These are phyloP conservation scores for Ginglymostoma cirratum DNA, from an alignment of 2,113 vertebrate genomes.

Conservation along the genomic window DNA sequence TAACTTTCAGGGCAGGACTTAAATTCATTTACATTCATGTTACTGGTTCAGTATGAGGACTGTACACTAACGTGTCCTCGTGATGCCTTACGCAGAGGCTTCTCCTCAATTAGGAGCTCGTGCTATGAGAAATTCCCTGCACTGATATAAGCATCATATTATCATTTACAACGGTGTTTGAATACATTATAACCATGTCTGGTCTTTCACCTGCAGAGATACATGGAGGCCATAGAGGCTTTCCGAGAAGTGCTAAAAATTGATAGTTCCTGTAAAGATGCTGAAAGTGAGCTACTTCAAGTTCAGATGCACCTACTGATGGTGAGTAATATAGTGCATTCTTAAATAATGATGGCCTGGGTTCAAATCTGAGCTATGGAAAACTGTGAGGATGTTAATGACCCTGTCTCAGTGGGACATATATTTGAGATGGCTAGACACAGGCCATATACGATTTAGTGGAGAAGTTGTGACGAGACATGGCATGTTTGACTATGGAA, in stretches of 20 bases:
- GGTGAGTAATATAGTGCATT: constrained; percentile 42
- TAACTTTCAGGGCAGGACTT: neutral
- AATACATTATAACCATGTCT: neutral
- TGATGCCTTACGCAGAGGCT: neutral
- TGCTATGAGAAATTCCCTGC: neutral
- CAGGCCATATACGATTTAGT: neutral
- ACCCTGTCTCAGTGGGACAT: neutral
- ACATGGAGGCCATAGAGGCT: constrained; percentile 57
- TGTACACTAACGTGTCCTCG: neutral
- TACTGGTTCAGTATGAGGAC: neutral
- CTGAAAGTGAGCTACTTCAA: constrained; percentile 54
- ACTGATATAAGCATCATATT: neutral
- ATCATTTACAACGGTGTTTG: neutral
- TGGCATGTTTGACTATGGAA: neutral
- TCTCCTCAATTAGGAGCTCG: neutral
- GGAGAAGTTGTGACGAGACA: neutral
- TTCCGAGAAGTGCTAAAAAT: constrained; percentile 61
- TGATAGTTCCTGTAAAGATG: constrained; percentile 50
- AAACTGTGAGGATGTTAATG: neutral
- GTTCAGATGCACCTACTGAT: constrained; percentile 59
- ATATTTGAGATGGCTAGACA: neutral
- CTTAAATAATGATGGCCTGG: neutral
- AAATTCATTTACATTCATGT: neutral
- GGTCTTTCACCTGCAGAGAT: constrained; percentile 52
- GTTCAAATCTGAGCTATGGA: neutral